Conservation (phyloP, 1,140 invertebrate genomes). For the Mya arenaria region DNA sequence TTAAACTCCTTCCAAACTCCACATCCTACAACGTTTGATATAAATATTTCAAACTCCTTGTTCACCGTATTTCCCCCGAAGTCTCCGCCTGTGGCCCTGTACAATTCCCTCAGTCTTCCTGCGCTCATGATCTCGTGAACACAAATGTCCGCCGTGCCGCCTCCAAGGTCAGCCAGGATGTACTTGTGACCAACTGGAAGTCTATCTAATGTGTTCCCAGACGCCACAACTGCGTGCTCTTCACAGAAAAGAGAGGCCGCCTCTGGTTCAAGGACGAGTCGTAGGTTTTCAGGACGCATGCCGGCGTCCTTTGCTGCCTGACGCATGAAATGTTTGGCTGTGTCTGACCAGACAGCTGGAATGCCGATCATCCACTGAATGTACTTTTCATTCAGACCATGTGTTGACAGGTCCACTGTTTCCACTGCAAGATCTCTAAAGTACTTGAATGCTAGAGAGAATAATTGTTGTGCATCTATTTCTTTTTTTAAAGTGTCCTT, state of each 20-base stretch:
- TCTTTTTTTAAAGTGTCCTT: neutral
- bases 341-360: conserved; percentile 50
- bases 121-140: neutral
- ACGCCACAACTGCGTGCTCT: neutral
- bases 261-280: conserved; percentile 57
- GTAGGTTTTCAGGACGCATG: conserved; percentile 31
- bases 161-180: conserved; percentile 54
- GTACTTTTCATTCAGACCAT: neutral
- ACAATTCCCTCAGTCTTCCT: neutral
- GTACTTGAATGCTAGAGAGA: neutral
- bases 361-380: conserved; percentile 48
- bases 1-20: neutral
- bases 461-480: neutral
- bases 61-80: conserved; percentile 1
- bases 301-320: conserved; percentile 45
- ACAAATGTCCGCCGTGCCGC: conserved; percentile 21
- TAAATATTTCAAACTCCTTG: neutral
- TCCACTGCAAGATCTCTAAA: neutral
- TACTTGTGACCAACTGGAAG: conserved; percentile 53
- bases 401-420: neutral
- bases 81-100: neutral
- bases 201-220: too few species aligned
- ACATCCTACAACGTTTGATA: conserved; percentile 10
- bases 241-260: conserved; percentile 53
- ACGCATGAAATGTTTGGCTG: conserved; percentile 44